A percentile compares a stretch with the other conserved stretches of the same genome.
phyloP scores from a whole-genome alignment of 2,888 invertebrate genomes.

The Physocephala rufipes region DNA sequence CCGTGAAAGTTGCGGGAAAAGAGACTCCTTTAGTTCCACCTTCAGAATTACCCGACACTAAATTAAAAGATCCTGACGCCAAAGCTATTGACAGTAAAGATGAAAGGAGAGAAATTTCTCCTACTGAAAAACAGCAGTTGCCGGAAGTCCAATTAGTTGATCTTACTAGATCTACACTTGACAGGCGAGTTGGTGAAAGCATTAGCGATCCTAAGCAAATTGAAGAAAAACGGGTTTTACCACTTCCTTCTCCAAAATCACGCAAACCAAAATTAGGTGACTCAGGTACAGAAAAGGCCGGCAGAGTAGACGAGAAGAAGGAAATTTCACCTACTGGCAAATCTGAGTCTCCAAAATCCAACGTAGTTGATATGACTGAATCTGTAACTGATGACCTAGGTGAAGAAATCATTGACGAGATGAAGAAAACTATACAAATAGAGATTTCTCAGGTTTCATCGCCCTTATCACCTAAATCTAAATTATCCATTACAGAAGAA shows the following conservation, averaged over 20 bases:
- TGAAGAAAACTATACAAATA: slow-evolving; percentile 42
- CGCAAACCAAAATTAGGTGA: too few species aligned
- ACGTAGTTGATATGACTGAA: neutral
- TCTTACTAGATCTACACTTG: neutral
- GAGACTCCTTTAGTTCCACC: too few species aligned
- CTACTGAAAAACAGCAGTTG: neutral
- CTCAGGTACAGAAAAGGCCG: neutral
- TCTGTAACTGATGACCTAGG: neutral
- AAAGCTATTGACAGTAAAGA: neutral
- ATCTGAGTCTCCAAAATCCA: neutral
- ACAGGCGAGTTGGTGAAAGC: neutral
- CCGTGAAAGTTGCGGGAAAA: slow-evolving; percentile 43
- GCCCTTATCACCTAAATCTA: too few species aligned
- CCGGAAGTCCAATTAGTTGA: neutral
- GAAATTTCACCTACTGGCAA: neutral
- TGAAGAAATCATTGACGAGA: neutral
- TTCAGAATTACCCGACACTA: too few species aligned
- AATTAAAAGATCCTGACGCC: neutral
- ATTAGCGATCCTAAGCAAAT: neutral
- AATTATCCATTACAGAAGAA: too few species aligned
- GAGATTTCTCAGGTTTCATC: too few species aligned
- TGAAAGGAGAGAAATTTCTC: neutral
- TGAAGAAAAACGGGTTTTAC: neutral
- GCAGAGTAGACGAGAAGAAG: neutral
- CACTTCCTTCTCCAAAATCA: too few species aligned